Percentiles rank a stretch among this genome's conserved stretches.
Evolutionary conservation across 1,140 invertebrate genomes (phyloP).

Genomic region (Drosophila aff.): DNA sequence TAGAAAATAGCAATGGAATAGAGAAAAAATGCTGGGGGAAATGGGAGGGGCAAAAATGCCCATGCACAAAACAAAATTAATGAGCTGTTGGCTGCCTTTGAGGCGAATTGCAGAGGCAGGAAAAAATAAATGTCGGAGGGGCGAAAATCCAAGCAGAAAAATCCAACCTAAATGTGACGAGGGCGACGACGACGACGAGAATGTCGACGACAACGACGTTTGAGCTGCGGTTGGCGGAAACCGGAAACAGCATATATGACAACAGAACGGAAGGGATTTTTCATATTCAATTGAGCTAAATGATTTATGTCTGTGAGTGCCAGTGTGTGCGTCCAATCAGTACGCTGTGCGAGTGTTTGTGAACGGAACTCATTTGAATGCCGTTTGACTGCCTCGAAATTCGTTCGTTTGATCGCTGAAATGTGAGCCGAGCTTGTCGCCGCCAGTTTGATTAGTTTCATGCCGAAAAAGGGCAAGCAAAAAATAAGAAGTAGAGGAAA

Average conservation of each 20-base stretch:
- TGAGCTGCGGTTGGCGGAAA: constrained; percentile 76
- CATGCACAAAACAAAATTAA: constrained; percentile 70
- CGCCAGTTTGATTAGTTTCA: constrained; percentile 41
- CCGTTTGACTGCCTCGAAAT: constrained; percentile 67
- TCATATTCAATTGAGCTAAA: constrained; percentile 82
- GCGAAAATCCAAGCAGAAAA: constrained; percentile 25
- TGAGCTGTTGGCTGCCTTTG: constrained; percentile 73
- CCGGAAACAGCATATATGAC: constrained; percentile 85
- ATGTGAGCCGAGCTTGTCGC: constrained; percentile 35
- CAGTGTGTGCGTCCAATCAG: constrained; percentile 57
- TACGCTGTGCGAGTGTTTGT: constrained; percentile 54
- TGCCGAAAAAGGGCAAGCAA: not conserved
- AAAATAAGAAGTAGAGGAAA: not conserved
- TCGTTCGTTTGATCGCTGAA: constrained; percentile 66
- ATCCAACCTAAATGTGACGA: constrained; percentile 40
- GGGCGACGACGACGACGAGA: constrained; percentile 26
- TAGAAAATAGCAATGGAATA: constrained; percentile 35
- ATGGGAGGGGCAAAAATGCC: constrained; percentile 39
- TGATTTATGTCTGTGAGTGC: constrained; percentile 61
- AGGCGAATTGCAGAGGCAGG: constrained; percentile 44
- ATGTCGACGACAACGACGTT: constrained; percentile 38
- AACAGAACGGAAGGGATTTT: constrained; percentile 83
- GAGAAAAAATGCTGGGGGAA: constrained; percentile 12
- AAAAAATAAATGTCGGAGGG: constrained; percentile 12
- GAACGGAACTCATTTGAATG: constrained; percentile 79